phyloP scores from a whole-genome alignment of 2,113 vertebrate genomes.

The Ctenodactylus gundi region DNA sequence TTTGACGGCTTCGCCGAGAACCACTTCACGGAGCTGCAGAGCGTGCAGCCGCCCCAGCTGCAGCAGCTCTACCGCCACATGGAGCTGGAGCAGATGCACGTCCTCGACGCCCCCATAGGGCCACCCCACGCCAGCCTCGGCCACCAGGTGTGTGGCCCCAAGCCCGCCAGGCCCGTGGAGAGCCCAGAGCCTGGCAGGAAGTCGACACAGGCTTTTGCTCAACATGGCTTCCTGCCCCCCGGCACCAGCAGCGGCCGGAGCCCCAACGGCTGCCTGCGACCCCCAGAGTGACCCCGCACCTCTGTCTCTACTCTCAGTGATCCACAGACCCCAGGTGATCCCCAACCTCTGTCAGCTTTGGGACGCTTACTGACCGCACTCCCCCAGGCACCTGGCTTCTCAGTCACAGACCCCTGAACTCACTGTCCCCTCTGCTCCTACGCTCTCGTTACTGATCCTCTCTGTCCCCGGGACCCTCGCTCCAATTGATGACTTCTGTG shows the following conservation, averaged over 20 bases:
- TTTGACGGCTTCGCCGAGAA: conserved; percentile 93
- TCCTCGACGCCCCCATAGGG: conserved; percentile 89
- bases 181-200: conserved; percentile 81
- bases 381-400: accelerated
- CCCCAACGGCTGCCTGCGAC: conserved; percentile 61
- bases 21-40: conserved; percentile 98
- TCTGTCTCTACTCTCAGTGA: background rate
- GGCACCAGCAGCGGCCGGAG: conserved; percentile 51
- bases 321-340: background rate
- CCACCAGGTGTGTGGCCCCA: conserved; percentile 82
- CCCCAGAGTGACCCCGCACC: background rate
- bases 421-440: background rate
- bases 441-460: background rate
- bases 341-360: no score
- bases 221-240: conserved; percentile 74
- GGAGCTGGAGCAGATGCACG: conserved; percentile 90
- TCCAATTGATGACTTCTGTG: background rate
- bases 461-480: background rate
- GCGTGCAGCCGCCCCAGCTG: conserved; percentile 92
- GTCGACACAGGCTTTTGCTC: conserved; percentile 82
- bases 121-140: conserved; percentile 84
- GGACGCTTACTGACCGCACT: no score
- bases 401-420: background rate
- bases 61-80: conserved; percentile 91
- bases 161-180: conserved; percentile 59